Conservation (phyloP, 1,140 invertebrate genomes). For the Drosophila tropicalis region DNA sequence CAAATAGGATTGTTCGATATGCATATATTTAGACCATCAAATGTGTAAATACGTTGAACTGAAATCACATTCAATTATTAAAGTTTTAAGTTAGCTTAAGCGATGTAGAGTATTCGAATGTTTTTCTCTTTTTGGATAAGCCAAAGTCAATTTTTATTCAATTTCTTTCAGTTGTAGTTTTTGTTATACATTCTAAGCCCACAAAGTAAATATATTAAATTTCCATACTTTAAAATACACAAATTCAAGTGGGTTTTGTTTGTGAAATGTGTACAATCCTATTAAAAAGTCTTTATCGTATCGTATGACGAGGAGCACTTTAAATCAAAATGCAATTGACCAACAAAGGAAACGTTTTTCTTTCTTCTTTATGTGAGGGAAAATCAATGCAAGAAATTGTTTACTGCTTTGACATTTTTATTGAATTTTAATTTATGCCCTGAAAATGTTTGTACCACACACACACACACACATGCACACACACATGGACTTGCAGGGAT, state of each 20-base stretch:
- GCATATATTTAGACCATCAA: too few species aligned
- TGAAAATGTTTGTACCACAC: slow-evolving; percentile 38
- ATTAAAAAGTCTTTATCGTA: slow-evolving; percentile 1
- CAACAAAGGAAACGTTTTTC: slow-evolving; percentile 29
- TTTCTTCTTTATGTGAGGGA: slow-evolving; percentile 2
- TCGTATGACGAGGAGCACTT: background rate
- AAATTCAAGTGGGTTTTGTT: background rate
- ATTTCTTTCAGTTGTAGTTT: too few species aligned
- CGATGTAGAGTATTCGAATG: too few species aligned
- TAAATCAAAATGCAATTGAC: slow-evolving; percentile 55
- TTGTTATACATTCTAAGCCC: background rate
- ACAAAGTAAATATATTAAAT: background rate
- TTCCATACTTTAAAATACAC: background rate
- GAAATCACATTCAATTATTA: too few species aligned
- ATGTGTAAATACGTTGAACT: too few species aligned
- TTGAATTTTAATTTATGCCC: slow-evolving; percentile 79
- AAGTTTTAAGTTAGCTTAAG: too few species aligned
- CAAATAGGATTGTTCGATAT: too few species aligned
- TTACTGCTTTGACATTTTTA: slow-evolving; percentile 76
- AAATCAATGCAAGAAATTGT: slow-evolving; percentile 27
- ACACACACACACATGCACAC: slow-evolving; percentile 36
- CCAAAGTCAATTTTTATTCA: too few species aligned
- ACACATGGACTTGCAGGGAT: too few species aligned
- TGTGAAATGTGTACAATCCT: background rate
- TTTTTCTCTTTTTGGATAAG: too few species aligned